Conservation (phyloP, 1,140 invertebrate species). For the Planococcus citri region DNA sequence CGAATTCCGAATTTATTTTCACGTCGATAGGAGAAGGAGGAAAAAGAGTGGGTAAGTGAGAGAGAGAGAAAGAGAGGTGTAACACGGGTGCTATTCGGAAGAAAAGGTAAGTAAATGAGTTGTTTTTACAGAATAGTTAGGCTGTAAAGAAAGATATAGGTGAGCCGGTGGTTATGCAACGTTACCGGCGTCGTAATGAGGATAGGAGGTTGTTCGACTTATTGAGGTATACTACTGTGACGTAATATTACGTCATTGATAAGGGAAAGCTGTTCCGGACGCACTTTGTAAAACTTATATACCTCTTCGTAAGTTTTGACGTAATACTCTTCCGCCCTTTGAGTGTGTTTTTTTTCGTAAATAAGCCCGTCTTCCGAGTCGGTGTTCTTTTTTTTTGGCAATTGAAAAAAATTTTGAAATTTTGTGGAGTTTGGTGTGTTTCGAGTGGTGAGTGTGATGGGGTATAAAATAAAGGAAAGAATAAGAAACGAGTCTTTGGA, state of each 20-base stretch:
- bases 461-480: too few species aligned
- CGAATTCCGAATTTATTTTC: too few species aligned
- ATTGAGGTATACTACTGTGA: slow-evolving; percentile 20
- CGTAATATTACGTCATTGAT: slow-evolving; percentile 19
- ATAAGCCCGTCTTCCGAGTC: neutral
- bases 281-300: slow-evolving; percentile 20
- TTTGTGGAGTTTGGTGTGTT: neutral
- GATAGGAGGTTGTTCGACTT: slow-evolving; percentile 20
- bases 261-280: slow-evolving; percentile 19
- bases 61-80: neutral
- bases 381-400: neutral
- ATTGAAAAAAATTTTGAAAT: neutral
- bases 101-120: slow-evolving; percentile 14
- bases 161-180: slow-evolving; percentile 17
- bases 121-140: slow-evolving; percentile 19
- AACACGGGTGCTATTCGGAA: slow-evolving; percentile 15
- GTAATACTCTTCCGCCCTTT: slow-evolving; percentile 6
- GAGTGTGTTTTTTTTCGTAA: neutral
- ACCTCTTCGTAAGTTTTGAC: slow-evolving; percentile 6
- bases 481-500: neutral
- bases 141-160: slow-evolving; percentile 18
- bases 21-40: neutral
- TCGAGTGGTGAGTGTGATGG: neutral
- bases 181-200: slow-evolving; percentile 17
- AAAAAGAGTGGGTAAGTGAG: neutral